These are phyloP conservation scores for Drosophila nannoptera DNA, from an alignment of 1,140 invertebrate genomes.

Conservation along the genomic window DNA sequence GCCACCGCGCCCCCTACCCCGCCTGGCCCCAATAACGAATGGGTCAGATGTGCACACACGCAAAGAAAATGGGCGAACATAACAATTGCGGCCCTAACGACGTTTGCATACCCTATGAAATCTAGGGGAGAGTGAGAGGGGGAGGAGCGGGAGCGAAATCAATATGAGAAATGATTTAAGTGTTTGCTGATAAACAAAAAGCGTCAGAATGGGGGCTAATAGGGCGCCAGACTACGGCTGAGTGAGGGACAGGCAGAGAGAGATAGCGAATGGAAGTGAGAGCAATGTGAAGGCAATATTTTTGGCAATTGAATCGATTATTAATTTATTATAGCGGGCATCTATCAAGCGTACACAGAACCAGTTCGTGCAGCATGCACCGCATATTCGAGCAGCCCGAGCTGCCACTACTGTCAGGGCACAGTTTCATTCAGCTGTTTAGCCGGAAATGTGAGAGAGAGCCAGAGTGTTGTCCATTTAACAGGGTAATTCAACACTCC, in stretches of 20 bases:
- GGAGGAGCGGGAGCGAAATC: background rate
- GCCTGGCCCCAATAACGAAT: background rate
- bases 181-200: background rate
- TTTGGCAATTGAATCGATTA: background rate
- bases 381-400: too few species aligned
- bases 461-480: slow-evolving; percentile 39
- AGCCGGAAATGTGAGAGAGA: slow-evolving; percentile 26
- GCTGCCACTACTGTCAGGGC: background rate
- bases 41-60: background rate
- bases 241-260: background rate
- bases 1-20: background rate
- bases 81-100: background rate
- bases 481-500: slow-evolving; percentile 43
- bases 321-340: background rate
- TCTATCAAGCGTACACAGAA: too few species aligned
- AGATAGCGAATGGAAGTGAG: background rate
- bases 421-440: slow-evolving; percentile 1
- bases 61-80: background rate
- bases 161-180: too few species aligned
- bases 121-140: background rate
- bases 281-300: background rate
- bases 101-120: slow-evolving; percentile 1
- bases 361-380: too few species aligned
- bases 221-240: background rate
- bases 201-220: background rate